Conservation (phyloP, 2,113 vertebrate species). For the Chroicocephalus ridibundus region DNA sequence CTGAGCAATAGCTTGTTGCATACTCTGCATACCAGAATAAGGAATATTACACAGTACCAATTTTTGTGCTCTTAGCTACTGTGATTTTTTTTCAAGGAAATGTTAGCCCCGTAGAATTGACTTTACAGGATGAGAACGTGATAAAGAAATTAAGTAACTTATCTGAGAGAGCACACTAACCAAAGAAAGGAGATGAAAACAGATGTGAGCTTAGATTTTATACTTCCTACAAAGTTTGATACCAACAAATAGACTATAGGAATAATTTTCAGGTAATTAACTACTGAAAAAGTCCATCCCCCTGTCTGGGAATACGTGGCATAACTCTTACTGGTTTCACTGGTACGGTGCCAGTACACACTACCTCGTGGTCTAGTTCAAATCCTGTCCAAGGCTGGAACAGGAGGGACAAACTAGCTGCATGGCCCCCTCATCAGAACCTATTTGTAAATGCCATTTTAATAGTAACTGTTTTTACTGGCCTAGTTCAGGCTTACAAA, state of each 20-base stretch:
- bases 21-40: fast-evolving
- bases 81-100: not conserved
- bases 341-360: not conserved
- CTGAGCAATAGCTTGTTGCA: not conserved
- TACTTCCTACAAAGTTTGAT: not conserved
- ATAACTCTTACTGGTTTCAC: not conserved
- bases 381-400: not conserved
- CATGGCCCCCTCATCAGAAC: not conserved
- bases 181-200: not conserved
- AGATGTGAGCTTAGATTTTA: not conserved
- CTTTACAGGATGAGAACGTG: not conserved
- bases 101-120: not conserved
- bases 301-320: not conserved
- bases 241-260: not conserved
- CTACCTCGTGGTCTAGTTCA: not conserved
- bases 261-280: not conserved
- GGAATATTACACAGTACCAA: not conserved
- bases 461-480: not conserved
- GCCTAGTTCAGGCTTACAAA: not conserved
- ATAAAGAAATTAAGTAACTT: not conserved
- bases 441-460: not conserved
- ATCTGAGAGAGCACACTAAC: not conserved
- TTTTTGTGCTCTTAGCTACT: not conserved
- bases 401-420: not conserved
- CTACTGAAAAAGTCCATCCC: not conserved